Conservation (phyloP, 2,797 vertebrate genomes). For the Gallinago stenura region DNA sequence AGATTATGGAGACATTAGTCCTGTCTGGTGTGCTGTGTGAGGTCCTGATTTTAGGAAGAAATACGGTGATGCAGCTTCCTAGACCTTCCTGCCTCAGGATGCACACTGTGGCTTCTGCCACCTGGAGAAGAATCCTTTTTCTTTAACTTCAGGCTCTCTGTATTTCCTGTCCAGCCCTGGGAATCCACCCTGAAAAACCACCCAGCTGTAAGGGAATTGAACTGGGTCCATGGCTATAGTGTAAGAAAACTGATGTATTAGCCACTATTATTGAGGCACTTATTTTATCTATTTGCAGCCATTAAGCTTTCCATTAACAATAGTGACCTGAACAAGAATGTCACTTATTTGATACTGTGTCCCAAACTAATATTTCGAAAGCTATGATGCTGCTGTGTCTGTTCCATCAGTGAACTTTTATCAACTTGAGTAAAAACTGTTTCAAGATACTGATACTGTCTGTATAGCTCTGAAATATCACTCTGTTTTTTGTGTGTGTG, state of each 20-base stretch:
- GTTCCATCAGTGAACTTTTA: not conserved
- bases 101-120: not conserved
- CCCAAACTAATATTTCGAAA: not conserved
- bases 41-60: not conserved
- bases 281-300: not conserved
- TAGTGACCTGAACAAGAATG: not conserved
- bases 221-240: not conserved
- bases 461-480: not conserved
- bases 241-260: not conserved
- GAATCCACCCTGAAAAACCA: not conserved
- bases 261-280: not conserved
- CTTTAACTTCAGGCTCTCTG: not conserved
- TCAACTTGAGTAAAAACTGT: not conserved
- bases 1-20: not conserved
- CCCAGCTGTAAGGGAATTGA: not conserved
- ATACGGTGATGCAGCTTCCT: not conserved
- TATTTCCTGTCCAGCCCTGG: not conserved
- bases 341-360: not conserved
- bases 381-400: not conserved
- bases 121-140: not conserved
- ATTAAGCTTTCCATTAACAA: not conserved
- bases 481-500: not conserved
- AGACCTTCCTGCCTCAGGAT: not conserved
- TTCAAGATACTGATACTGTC: not conserved
- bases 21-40: not conserved